phyloP scores from a whole-genome alignment of 2,797 vertebrate species.

The Craterocephalus amniculus region DNA sequence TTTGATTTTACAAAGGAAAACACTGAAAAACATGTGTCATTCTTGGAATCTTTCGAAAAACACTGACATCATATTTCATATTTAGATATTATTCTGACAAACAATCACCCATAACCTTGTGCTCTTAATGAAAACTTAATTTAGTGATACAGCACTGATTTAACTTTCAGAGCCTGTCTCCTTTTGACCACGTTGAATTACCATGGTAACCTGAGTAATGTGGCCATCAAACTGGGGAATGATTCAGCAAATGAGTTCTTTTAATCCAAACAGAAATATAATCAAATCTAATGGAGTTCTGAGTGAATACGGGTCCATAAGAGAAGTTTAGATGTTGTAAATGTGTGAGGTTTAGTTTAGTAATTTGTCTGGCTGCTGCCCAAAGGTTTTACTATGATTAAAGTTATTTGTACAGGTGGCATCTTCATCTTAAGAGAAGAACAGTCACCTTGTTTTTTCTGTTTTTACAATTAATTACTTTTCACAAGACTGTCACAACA shows the following conservation, averaged over 20 bases:
- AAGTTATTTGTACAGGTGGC: neutral
- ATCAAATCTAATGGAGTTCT: slow-evolving; percentile 21
- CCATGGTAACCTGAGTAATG: slow-evolving; percentile 26
- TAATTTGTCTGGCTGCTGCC: neutral
- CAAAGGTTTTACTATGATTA: neutral
- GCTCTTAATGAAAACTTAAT: slow-evolving; percentile 9
- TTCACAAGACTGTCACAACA: neutral
- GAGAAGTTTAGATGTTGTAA: slow-evolving; percentile 7
- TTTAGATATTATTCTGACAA: too few species aligned
- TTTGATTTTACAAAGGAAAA: too few species aligned
- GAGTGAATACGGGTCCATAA: slow-evolving; percentile 11
- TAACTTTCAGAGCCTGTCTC: slow-evolving; percentile 30
- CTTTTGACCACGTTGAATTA: slow-evolving; percentile 13
- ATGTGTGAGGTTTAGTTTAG: slow-evolving; percentile 4
- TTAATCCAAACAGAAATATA: slow-evolving; percentile 25
- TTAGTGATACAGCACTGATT: slow-evolving; percentile 21
- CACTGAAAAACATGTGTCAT: too few species aligned
- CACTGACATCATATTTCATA: too few species aligned
- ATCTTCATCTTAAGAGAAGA: slow-evolving; percentile 7
- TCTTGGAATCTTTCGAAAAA: too few species aligned
- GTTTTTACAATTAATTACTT: neutral
- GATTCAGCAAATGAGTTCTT: slow-evolving; percentile 27
- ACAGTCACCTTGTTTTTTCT: neutral
- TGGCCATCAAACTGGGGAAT: slow-evolving; percentile 27
- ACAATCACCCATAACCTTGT: too few species aligned